Conservation (phyloP, 2,888 invertebrate genomes). For the Luperina testacea region DNA sequence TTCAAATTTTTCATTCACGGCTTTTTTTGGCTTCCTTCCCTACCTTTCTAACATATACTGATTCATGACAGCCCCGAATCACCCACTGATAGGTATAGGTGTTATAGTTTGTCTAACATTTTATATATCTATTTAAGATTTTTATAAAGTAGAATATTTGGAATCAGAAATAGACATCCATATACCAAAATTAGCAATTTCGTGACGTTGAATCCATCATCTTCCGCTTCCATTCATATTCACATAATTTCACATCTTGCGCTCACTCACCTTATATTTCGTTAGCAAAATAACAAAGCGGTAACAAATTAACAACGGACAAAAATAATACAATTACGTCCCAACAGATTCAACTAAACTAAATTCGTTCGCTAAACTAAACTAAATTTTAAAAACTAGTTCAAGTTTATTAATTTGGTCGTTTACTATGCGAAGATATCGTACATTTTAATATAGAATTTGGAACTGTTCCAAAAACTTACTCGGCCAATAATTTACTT, state of each 20-base stretch:
- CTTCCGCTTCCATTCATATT: not conserved
- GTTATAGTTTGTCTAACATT: not conserved
- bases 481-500: constrained; percentile 55
- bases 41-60: not conserved
- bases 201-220: not conserved
- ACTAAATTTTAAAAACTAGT: constrained; percentile 49
- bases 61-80: not conserved
- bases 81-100: not conserved
- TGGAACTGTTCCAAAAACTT: constrained; percentile 62
- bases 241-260: not conserved
- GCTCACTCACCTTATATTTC: not conserved
- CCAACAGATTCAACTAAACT: constrained; percentile 18
- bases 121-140: not conserved
- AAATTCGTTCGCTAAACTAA: constrained; percentile 1
- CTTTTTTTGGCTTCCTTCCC: not conserved
- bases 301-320: constrained; percentile 9
- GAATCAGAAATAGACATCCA: not conserved
- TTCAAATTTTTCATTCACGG: not conserved
- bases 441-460: constrained; percentile 57
- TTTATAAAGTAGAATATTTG: not conserved
- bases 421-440: constrained; percentile 53
- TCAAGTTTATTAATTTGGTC: constrained; percentile 59
- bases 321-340: constrained; percentile 27
- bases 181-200: not conserved
- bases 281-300: not conserved